These are phyloP conservation scores for Notolabrus celidotus DNA, from an alignment of 2,797 vertebrate species.

Conservation along the genomic window DNA sequence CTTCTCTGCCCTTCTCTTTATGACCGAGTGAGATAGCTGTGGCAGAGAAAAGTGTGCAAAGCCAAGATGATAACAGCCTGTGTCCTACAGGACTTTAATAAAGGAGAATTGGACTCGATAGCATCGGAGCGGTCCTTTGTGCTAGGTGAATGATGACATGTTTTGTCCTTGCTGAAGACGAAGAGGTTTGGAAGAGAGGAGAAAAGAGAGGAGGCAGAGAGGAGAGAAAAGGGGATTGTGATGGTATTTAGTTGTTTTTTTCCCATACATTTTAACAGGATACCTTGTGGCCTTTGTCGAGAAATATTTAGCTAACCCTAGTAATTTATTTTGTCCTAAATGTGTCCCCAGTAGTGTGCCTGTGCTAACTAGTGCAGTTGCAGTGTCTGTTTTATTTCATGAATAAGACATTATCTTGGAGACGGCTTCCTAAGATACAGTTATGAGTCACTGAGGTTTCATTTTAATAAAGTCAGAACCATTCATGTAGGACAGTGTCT, in stretches of 20 bases:
- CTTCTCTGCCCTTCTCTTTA: conserved; percentile 34
- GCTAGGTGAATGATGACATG: conserved; percentile 52
- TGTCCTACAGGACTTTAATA: conserved; percentile 68
- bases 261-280: conserved; percentile 7
- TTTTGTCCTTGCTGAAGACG: conserved; percentile 55
- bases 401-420: conserved; percentile 8
- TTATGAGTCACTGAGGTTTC: background rate
- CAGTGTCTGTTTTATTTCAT: conserved; percentile 8
- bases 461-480: conserved; percentile 8
- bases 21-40: conserved; percentile 44
- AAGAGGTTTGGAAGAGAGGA: conserved; percentile 9
- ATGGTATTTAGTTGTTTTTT: conserved; percentile 19
- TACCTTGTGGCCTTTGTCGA: background rate
- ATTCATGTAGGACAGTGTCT: conserved; percentile 12
- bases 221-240: background rate
- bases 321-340: background rate
- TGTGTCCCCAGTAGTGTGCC: background rate
- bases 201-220: conserved; percentile 3
- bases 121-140: conserved; percentile 50
- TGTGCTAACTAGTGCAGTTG: conserved; percentile 5
- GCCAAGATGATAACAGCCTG: conserved; percentile 56
- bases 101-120: conserved; percentile 57
- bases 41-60: conserved; percentile 53
- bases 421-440: background rate
- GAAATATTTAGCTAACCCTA: conserved; percentile 11